These are phyloP conservation scores for Plagiodera versicolora DNA, from an alignment of 2,888 invertebrate species.

Conservation along the genomic window DNA sequence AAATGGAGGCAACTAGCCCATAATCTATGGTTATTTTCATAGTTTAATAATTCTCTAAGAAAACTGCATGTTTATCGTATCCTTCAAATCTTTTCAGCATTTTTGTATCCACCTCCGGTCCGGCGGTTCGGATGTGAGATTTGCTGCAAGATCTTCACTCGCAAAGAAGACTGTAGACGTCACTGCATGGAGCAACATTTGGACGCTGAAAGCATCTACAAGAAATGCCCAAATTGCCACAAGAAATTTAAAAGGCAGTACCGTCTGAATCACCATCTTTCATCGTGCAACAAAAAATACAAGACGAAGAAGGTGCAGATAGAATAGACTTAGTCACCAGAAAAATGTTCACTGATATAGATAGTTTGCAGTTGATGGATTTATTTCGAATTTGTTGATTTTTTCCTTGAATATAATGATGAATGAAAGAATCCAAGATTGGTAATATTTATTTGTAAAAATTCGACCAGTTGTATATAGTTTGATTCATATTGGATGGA, in stretches of 20 bases:
- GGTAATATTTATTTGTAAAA: too few species aligned
- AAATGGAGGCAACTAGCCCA: too few species aligned
- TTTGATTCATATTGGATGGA: too few species aligned
- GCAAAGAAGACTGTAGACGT: constrained; percentile 19
- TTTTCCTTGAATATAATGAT: too few species aligned
- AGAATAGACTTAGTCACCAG: constrained; percentile 58
- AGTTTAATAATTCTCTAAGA: too few species aligned
- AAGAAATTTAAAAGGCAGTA: constrained; percentile 50
- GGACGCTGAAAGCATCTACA: background rate
- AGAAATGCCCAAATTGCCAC: constrained; percentile 57
- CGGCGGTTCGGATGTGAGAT: background rate
- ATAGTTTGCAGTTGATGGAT: too few species aligned
- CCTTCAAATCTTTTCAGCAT: background rate
- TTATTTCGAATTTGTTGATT: too few species aligned
- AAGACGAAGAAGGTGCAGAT: constrained; percentile 40
- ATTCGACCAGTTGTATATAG: too few species aligned
- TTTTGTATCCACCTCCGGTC: background rate
- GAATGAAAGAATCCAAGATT: too few species aligned
- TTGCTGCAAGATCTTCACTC: constrained; percentile 12
- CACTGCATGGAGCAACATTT: constrained; percentile 9
- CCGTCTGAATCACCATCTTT: constrained; percentile 50
- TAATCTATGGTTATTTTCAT: too few species aligned
- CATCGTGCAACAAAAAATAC: background rate
- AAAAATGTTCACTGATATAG: too few species aligned
- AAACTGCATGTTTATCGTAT: background rate